phyloP scores from a whole-genome alignment of 2,888 invertebrate species.

The Acronicta alni region DNA sequence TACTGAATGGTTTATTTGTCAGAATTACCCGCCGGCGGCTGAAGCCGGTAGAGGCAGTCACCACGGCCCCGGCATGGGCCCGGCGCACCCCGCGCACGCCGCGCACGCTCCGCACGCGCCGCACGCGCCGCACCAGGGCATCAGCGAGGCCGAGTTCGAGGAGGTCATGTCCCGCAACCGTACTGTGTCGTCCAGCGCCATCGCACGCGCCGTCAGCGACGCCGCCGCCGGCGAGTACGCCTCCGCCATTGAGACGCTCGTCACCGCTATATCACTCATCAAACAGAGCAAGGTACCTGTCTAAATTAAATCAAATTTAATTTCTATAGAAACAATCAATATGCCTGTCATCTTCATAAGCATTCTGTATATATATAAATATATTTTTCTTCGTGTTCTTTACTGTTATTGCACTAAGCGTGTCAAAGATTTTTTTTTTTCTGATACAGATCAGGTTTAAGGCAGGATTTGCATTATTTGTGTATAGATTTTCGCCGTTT shows the following conservation, averaged over 20 bases:
- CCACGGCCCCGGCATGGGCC: slow-evolving; percentile 56
- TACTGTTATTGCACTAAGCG: no score
- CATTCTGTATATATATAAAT: no score
- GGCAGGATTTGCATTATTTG: no score
- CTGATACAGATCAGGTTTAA: no score
- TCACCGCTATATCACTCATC: slow-evolving; percentile 99
- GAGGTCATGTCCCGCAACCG: slow-evolving; percentile 98
- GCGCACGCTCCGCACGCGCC: slow-evolving; percentile 56
- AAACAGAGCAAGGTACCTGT: slow-evolving; percentile 98
- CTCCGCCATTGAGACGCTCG: slow-evolving; percentile 99
- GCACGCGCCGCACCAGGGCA: slow-evolving; percentile 73
- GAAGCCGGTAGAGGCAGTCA: slow-evolving; percentile 62
- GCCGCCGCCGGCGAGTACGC: slow-evolving; percentile 99
- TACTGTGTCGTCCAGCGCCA: slow-evolving; percentile 99
- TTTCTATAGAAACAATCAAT: no score
- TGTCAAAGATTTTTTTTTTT: no score
- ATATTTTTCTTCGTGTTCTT: no score
- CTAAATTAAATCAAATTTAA: no score
- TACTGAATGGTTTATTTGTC: not conserved
- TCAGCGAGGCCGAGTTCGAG: slow-evolving; percentile 98
- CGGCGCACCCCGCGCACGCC: slow-evolving; percentile 57
- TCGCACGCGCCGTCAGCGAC: slow-evolving; percentile 98
- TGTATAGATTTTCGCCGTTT: no score
- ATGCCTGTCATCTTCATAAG: no score
- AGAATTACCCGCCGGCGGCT: slow-evolving; percentile 70